phyloP scores from a whole-genome alignment of 2,888 invertebrate species.

The Empis stercorea region DNA sequence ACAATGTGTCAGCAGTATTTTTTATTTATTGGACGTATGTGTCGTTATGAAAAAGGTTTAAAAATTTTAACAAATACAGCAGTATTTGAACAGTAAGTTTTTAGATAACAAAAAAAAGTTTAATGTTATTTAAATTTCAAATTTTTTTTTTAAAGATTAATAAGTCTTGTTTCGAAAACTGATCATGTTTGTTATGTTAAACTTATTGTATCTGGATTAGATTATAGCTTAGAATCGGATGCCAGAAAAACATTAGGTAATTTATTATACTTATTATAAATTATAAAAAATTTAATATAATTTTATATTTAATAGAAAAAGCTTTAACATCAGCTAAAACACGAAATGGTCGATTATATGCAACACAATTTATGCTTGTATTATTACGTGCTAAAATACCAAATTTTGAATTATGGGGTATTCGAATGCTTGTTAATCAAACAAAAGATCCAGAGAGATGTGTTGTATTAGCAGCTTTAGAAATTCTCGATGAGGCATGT shows the following conservation, averaged over 20 bases:
- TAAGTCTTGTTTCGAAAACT: conserved; percentile 66
- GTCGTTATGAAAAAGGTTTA: conserved; percentile 54
- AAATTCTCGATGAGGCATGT: conserved; percentile 84
- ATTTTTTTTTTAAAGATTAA: conserved; percentile 44
- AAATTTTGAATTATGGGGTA: conserved; percentile 74
- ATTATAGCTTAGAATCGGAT: conserved; percentile 66
- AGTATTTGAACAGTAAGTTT: conserved; percentile 58
- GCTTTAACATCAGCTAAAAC: conserved; percentile 35
- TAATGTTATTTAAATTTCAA: too few relatives aligned
- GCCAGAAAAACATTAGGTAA: conserved; percentile 48
- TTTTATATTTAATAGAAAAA: conserved; percentile 29
- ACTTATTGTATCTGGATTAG: conserved; percentile 79
- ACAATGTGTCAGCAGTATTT: conserved; percentile 93
- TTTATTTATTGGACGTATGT: conserved; percentile 78
- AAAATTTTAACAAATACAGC: conserved; percentile 59
- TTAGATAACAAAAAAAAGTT: too few relatives aligned
- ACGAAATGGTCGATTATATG: conserved; percentile 57
- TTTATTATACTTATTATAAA: not conserved
- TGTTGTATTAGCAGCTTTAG: conserved; percentile 67
- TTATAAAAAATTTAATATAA: not conserved
- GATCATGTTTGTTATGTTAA: conserved; percentile 89
- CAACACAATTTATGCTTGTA: conserved; percentile 82
- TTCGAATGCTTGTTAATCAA: conserved; percentile 72
- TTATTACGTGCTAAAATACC: conserved; percentile 59
- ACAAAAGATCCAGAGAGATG: conserved; percentile 70